Evolutionary conservation across 2,113 vertebrate genomes (phyloP).

Genomic region (Pomatorhinus ruficollis): DNA sequence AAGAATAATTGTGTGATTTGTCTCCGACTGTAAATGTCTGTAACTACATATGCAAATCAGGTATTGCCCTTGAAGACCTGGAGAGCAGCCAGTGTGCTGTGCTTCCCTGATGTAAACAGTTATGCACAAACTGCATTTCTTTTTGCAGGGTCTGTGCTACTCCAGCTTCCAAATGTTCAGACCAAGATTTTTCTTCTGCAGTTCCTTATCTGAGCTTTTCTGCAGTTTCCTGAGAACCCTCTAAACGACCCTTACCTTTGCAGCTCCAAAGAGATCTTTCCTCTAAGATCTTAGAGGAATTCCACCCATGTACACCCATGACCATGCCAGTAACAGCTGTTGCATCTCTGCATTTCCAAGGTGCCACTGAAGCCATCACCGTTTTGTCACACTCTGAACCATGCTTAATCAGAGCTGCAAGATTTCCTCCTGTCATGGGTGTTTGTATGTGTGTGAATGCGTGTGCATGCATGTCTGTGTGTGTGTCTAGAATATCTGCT

Average conservation of each 20-base stretch:
- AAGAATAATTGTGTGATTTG: background rate
- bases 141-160: background rate
- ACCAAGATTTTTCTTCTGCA: background rate
- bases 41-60: background rate
- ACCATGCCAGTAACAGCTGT: background rate
- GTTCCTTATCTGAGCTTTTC: background rate
- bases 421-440: background rate
- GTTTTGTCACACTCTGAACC: background rate
- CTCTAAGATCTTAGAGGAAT: background rate
- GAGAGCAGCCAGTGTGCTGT: background rate
- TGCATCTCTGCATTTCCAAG: background rate
- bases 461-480: background rate
- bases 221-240: background rate
- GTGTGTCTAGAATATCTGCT: background rate
- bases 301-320: background rate
- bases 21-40: background rate
- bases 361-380: background rate
- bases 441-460: background rate
- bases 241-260: background rate
- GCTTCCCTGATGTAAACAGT: background rate
- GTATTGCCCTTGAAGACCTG: conserved; percentile 5
- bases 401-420: background rate
- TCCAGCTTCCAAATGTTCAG: background rate
- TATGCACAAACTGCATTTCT: background rate
- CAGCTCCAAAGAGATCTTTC: background rate